Evolutionary conservation across 2,113 vertebrate genomes (phyloP).

Genomic region (Lipotes vexillifer): DNA sequence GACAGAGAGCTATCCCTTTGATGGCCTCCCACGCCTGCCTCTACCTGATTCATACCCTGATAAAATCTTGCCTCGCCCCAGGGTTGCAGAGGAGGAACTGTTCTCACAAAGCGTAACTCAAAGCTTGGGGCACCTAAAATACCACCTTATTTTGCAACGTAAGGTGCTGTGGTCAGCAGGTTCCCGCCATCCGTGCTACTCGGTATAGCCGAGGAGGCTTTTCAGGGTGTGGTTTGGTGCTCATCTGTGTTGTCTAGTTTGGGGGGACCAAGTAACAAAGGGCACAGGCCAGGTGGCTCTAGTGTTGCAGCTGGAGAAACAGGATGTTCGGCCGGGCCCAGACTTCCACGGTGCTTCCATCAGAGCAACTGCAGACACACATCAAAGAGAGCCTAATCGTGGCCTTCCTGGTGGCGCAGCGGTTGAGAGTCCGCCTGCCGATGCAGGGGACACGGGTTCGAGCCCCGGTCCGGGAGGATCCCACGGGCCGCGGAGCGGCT

Average conservation of each 20-base stretch:
- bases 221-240: background rate
- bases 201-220: background rate
- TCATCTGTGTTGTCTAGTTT: background rate
- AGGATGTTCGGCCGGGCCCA: background rate
- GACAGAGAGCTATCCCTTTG: background rate
- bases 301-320: background rate
- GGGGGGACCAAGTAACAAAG: background rate
- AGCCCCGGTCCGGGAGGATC: too few species aligned
- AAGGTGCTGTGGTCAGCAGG: background rate
- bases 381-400: background rate
- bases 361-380: background rate
- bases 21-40: background rate
- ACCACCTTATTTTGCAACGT: slow-evolving; percentile 7
- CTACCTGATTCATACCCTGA: slow-evolving; percentile 12
- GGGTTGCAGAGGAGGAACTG: background rate
- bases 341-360: background rate
- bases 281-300: background rate
- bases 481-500: too few species aligned
- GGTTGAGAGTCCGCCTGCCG: too few species aligned
- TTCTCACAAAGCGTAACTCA: slow-evolving; percentile 38
- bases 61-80: slow-evolving; percentile 29
- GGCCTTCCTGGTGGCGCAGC: background rate
- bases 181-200: background rate
- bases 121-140: background rate
- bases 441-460: too few species aligned